Evolutionary conservation across 2,888 invertebrate genomes (phyloP).

Genomic region (Stictocephala bisonia): DNA sequence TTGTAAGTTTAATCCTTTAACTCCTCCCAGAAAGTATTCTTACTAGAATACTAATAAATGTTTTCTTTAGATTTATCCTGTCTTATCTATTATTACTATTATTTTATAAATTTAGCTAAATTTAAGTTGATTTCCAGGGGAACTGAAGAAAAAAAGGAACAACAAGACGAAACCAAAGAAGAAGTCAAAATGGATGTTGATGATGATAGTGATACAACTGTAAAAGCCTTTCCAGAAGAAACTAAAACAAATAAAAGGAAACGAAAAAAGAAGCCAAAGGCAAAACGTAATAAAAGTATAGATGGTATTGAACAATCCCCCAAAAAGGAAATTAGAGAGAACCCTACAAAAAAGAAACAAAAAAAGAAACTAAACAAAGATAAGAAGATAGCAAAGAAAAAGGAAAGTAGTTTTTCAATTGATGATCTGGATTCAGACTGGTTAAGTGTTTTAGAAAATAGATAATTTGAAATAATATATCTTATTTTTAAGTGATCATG

Average conservation of each 20-base stretch:
- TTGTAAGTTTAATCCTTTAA: no score
- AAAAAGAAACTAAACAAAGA: slow-evolving; percentile 11
- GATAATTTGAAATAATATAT: no score
- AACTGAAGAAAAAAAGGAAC: not conserved
- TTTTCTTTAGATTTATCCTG: no score
- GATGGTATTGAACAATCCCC: not conserved
- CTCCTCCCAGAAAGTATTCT: no score
- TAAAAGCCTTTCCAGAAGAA: not conserved
- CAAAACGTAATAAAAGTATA: not conserved
- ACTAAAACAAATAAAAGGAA: no score
- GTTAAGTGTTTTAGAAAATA: slow-evolving; percentile 24
- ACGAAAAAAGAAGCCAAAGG: not conserved
- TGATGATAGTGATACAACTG: slow-evolving; percentile 11
- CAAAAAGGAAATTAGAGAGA: slow-evolving; percentile 1
- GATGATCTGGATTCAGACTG: slow-evolving; percentile 32
- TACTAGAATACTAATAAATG: no score
- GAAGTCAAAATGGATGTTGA: slow-evolving; percentile 18
- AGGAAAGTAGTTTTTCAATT: slow-evolving; percentile 24
- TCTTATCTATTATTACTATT: no score
- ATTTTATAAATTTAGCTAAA: not conserved
- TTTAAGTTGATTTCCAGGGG: slow-evolving; percentile 2
- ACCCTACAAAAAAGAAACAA: not conserved
- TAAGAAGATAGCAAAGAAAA: not conserved
- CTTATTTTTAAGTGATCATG: no score
- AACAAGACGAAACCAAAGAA: not conserved